These are phyloP conservation scores for Paedocypris sp. DNA, from an alignment of 2,113 vertebrate species.

Conservation along the genomic window DNA sequence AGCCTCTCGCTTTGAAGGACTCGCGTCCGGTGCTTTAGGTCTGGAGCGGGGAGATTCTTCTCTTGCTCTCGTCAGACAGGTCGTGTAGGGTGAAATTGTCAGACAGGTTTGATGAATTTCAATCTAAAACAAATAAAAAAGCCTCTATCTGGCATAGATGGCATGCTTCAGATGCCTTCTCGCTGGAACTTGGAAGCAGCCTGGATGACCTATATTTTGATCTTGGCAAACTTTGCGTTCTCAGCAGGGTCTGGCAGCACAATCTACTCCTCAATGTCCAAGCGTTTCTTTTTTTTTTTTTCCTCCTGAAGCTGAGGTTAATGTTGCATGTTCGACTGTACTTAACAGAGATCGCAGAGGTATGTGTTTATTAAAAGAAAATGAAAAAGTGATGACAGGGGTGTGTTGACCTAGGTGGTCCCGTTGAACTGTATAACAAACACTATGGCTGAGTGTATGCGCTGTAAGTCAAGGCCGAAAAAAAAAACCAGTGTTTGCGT, in stretches of 20 bases:
- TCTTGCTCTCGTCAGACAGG: not conserved
- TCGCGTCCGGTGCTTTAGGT: constrained; percentile 8
- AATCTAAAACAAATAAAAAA: constrained; percentile 54
- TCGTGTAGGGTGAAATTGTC: constrained; percentile 38
- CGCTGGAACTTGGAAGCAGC: constrained; percentile 27
- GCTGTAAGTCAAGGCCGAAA: not conserved
- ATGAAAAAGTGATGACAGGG: not conserved
- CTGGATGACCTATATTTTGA: constrained; percentile 55
- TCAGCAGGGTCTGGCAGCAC: constrained; percentile 38
- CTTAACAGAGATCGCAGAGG: not conserved
- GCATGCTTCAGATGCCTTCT: constrained; percentile 36
- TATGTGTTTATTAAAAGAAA: not conserved
- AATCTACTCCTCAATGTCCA: constrained; percentile 42
- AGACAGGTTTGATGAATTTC: constrained; percentile 55
- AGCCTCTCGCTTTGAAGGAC: not conserved
- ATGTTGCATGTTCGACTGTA: not conserved
- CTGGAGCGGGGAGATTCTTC: not conserved
- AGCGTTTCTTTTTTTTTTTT: constrained; percentile 33
- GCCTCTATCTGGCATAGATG: constrained; percentile 52
- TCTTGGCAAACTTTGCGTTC: constrained; percentile 46
- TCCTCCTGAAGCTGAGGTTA: constrained; percentile 27
- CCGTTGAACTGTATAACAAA: not conserved
- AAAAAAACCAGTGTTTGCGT: constrained; percentile 2
- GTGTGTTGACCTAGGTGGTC: not conserved
- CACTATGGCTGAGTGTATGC: too few species aligned